phyloP scores from a whole-genome alignment of 2,888 invertebrate genomes.

The Scotopteryx bipunctaria region DNA sequence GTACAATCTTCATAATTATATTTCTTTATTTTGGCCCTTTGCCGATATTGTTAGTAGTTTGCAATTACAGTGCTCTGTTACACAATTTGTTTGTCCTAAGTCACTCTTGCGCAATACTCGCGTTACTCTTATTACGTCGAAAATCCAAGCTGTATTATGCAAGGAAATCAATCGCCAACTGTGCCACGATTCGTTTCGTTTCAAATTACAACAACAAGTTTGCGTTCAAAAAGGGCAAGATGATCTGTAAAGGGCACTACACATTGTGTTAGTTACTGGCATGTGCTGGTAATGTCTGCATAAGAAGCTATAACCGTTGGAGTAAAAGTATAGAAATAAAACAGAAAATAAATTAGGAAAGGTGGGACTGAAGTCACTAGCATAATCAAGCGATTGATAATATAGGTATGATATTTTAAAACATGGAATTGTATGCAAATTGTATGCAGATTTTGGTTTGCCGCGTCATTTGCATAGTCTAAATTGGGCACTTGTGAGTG shows the following conservation, averaged over 20 bases:
- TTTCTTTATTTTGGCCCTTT: constrained; percentile 4
- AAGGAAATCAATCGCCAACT: constrained; percentile 34
- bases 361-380: no score
- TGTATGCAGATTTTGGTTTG: no score
- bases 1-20: background rate
- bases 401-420: no score
- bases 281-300: background rate
- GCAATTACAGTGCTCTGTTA: constrained; percentile 15
- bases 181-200: constrained; percentile 34
- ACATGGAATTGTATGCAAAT: no score
- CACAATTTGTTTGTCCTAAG: constrained; percentile 27
- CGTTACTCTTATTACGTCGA: constrained; percentile 17
- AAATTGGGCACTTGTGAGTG: no score
- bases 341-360: no score
- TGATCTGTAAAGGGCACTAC: background rate
- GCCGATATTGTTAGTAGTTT: constrained; percentile 5
- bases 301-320: no score
- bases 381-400: no score
- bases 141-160: constrained; percentile 30
- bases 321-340: no score
- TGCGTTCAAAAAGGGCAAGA: constrained; percentile 16
- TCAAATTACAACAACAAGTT: constrained; percentile 30
- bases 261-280: background rate
- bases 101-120: constrained; percentile 17
- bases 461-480: no score